These are phyloP conservation scores for Danio tinwini DNA, from an alignment of 2,797 vertebrate species.

Conservation along the genomic window DNA sequence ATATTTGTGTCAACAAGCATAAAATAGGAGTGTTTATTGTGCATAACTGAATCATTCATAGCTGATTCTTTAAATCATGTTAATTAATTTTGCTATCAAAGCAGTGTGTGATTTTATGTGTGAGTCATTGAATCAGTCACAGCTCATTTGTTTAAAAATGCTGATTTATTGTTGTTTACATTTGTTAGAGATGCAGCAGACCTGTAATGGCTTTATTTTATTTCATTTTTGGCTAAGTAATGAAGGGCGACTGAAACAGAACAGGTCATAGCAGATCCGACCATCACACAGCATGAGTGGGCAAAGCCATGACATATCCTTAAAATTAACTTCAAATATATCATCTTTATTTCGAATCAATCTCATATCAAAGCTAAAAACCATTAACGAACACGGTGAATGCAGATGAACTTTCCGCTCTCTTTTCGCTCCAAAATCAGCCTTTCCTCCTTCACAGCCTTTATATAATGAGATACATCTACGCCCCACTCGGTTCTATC, in stretches of 20 bases:
- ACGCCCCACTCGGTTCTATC: constrained; percentile 37
- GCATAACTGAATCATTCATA: background rate
- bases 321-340: background rate
- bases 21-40: too few species aligned
- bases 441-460: constrained; percentile 25
- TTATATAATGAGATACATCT: constrained; percentile 46
- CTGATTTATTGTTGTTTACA: background rate
- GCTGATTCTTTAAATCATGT: background rate
- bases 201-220: too few species aligned
- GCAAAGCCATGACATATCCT: background rate
- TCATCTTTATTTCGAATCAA: background rate
- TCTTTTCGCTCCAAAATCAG: constrained; percentile 14
- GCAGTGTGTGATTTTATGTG: background rate
- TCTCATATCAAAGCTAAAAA: background rate
- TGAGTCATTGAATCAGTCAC: background rate
- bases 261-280: background rate
- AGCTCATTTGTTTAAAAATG: background rate
- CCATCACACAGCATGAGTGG: background rate
- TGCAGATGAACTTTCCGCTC: background rate
- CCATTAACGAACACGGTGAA: background rate
- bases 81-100: background rate
- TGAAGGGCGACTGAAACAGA: background rate
- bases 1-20: too few species aligned
- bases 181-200: too few species aligned
- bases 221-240: background rate